Evolutionary conservation across 2,888 invertebrate genomes (phyloP), one percentile per base, ranked within the genome.

Genomic region (Meliscaeva auricollis): DNA sequence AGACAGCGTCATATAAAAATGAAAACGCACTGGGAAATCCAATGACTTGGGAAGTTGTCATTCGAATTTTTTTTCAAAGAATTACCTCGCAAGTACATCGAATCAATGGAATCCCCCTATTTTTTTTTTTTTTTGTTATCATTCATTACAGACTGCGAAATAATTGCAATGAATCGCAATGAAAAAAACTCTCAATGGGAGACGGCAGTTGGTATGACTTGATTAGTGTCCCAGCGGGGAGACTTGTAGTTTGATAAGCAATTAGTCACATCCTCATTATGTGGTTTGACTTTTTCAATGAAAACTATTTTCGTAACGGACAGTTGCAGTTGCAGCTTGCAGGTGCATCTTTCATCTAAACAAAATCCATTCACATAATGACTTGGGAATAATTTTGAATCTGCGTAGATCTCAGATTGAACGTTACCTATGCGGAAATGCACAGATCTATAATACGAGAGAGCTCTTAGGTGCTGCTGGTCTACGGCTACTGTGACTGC

Each of bases 181-280:
- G 64, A 35, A 41, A 60, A 41, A 50, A 82, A 75, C 30, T 72
- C 70, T 30, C 35, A 38, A 66, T 72, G 70, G 38, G 79, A 78
- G 48, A 13, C 9, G 38, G 30, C n/a, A 64, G 13, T 70, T 72
- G 22, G 15, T 46, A 58, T 2, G 58, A 70, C 46, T 48, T 83
- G 74, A 66, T 66, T 70, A 58, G 35, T 11, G n/a, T 79, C 52
- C 44, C 58, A 60, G 70, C 26, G 32, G 70, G 66, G 30, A 44
- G 46, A 15, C 52, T 22, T 38, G 72, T 30, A 38, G 66, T 84
- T 75, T 75, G 80, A 84, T 66, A 30, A 80, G 70, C 72, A 84
- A 84, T 84, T 80, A 84, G 79, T 84, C 54, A 80, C 84, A 84
- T 84, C 84, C 84, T 84, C 80, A 84, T 84, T 84, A 84, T 50